Base-by-base conservation (phyloP, 2,113 vertebrate species). In the Ursus arctos region DNA sequence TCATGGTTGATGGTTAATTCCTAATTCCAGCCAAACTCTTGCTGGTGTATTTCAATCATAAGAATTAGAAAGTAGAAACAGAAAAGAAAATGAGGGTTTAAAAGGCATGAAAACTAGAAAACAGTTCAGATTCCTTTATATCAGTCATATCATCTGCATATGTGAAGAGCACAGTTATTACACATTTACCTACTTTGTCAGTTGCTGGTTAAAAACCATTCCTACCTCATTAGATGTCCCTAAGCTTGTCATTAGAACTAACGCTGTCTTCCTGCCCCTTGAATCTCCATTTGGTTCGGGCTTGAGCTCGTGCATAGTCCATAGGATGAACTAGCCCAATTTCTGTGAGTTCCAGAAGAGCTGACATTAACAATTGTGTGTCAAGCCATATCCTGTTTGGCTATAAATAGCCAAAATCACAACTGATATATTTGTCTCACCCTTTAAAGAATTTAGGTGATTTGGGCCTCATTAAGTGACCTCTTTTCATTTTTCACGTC, bases 1-100 rank as follows among this genome's bases (percentile, higher is more conserved):
- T 76, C 5, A 12, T 95, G 11, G 14, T 81, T 69, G 84, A 53
- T 93, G 12, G 22, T 72, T 51, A 84, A 69, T 77, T 97, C 22
- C 61, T 94, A 43, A 63, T 71, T 93, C 26, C 15, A 93, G 24
- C 16, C 53, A 49, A 69, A 59, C 51, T 65, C 51, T n/a, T 90
- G 18, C 69, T 63, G 43, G 7, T 69, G 1, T 77, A 77, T 88
- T 74, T 43, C 16, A 93, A 6, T 95, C 28, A 69, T 85, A 86
- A 95, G 31, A 94, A 91, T 94, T 51, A 88, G 40, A 95, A 94
- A 57, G 40, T 57, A 87, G 77, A 87, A 77, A 77, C 13, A 88
- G 61, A 90, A 95, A 88, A 90, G 40, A 59, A 40, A 55, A 55
- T 28, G 13, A 85, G 22, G 10, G 3, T 57, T 83, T 74, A 63